A percentile compares a stretch with the other conserved stretches of the same genome.
Evolutionary conservation across 2,888 invertebrate genomes (phyloP).

Genomic region (Escarpia spicata): DNA sequence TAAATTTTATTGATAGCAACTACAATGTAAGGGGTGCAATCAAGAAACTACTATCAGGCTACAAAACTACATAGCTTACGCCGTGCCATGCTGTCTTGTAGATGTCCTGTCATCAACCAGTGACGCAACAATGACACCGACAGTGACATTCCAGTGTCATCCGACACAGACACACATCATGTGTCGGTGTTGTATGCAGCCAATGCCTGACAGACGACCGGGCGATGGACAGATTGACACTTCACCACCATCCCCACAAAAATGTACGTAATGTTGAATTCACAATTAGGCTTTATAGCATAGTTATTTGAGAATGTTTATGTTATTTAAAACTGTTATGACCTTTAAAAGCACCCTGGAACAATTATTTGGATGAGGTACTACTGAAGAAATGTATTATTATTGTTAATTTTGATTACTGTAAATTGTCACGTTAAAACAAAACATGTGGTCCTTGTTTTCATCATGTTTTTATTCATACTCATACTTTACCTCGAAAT

Average conservation of each 20-base stretch:
- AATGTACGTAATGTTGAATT: constrained; percentile 50
- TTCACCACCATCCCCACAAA: constrained; percentile 50
- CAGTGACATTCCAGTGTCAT: constrained; percentile 46
- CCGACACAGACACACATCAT: constrained; percentile 57
- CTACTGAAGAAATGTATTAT: too few relatives aligned
- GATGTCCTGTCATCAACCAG: background rate
- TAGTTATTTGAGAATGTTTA: too few relatives aligned
- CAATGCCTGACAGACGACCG: constrained; percentile 58
- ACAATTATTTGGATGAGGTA: too few relatives aligned
- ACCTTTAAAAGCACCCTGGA: too few relatives aligned
- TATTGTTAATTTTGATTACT: too few relatives aligned
- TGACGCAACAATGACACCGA: constrained; percentile 13
- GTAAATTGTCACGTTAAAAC: too few relatives aligned
- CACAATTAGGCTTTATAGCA: background rate
- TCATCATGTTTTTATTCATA: too few relatives aligned
- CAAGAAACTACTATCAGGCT: background rate
- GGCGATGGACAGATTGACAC: constrained; percentile 31
- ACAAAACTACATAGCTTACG: background rate
- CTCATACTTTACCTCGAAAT: too few relatives aligned
- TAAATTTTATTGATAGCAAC: background rate
- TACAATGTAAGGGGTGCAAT: background rate
- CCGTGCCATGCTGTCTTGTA: background rate
- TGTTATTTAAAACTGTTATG: too few relatives aligned
- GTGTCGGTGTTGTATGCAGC: constrained; percentile 62
- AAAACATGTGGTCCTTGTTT: too few relatives aligned